Evolutionary conservation across 92 coral and sea anemone species (phyloP).

Genomic region (Desmophyllum pertusum): DNA sequence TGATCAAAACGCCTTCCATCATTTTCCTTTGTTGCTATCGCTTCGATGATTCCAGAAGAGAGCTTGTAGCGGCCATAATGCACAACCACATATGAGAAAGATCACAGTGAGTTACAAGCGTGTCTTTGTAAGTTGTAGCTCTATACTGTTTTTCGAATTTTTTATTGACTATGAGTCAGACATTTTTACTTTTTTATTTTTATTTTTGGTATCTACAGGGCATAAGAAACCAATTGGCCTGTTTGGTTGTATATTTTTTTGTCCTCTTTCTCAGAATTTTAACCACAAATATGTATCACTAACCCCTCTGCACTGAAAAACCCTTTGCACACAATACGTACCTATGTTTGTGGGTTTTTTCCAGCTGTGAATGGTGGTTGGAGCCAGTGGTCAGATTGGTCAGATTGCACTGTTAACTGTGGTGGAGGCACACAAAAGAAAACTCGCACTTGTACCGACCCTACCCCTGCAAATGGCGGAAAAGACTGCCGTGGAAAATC

Average conservation of each 20-base stretch:
- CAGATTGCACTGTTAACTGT: neutral
- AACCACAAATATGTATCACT: too few relatives aligned
- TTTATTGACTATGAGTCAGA: too few relatives aligned
- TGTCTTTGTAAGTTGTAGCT: neutral
- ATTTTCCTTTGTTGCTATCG: neutral
- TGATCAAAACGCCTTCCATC: neutral
- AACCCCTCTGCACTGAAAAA: neutral
- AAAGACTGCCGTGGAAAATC: neutral
- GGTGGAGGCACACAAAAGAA: neutral
- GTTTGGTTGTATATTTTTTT: too few relatives aligned
- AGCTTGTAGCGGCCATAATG: neutral
- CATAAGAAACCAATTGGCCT: too few relatives aligned
- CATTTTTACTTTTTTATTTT: too few relatives aligned
- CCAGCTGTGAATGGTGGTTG: conserved; percentile 3
- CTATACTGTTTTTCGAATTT: neutral
- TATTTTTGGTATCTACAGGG: too few relatives aligned
- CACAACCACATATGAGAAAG: neutral
- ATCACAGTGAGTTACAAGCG: neutral
- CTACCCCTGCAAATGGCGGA: conserved; percentile 1
- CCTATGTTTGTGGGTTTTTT: neutral
- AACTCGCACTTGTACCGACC: conserved; percentile 1
- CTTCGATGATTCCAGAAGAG: neutral
- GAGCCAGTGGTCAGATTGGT: conserved; percentile 1
- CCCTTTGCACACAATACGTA: neutral
- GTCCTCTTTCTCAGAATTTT: neutral